Conservation (phyloP, 1,140 invertebrate species). For the Thereuonema tuberculata region DNA sequence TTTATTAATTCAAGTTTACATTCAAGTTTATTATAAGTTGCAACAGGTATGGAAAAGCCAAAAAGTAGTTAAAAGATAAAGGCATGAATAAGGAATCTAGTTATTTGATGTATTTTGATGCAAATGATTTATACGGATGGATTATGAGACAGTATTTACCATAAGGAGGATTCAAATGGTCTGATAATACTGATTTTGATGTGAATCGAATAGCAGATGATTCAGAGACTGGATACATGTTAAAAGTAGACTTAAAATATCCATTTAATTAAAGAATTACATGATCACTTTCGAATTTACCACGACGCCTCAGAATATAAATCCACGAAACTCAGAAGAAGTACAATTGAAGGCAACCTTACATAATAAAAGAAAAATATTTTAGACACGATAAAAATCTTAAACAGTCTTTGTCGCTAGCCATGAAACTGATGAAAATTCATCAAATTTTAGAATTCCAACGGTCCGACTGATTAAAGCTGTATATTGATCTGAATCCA, state of each 20-base stretch:
- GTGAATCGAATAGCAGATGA: background rate
- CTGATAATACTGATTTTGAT: background rate
- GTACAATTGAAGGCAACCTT: background rate
- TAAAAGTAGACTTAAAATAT: background rate
- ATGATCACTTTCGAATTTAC: background rate
- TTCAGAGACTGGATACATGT: background rate
- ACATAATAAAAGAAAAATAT: background rate
- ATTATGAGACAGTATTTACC: background rate
- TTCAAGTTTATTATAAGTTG: too few relatives aligned
- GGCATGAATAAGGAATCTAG: background rate
- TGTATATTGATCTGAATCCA: background rate
- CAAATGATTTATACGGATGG: background rate
- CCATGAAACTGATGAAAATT: background rate
- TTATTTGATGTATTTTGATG: background rate
- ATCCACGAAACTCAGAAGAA: background rate
- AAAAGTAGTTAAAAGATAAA: background rate
- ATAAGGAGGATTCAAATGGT: background rate
- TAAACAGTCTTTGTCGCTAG: background rate
- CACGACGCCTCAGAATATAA: background rate
- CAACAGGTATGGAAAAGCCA: background rate
- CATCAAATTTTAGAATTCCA: background rate
- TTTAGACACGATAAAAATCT: background rate
- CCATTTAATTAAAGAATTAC: background rate
- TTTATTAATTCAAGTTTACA: too few relatives aligned
- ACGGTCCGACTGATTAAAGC: background rate